Evolutionary conservation across 2,888 invertebrate species (phyloP), one percentile per base, ranked within the genome.

Genomic region (Pandemis heparana): DNA sequence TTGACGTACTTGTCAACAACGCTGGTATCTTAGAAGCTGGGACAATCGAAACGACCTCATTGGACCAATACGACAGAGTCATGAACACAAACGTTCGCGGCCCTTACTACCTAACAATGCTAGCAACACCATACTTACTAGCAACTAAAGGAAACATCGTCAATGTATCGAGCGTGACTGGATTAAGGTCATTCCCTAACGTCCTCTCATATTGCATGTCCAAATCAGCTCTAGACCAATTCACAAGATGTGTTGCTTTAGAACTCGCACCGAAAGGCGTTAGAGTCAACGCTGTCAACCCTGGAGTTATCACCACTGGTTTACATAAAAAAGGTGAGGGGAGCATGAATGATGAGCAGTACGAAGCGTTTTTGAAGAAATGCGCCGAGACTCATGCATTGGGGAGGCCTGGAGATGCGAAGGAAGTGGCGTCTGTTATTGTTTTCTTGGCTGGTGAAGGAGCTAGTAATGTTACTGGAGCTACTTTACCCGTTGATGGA

Each of bases 101-200:
- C 0, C 92, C 97, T 7, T 97, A 97, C 85, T 95, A 97, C 73
- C 87, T 99, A 77, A 98, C 98, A 0, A 97, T 96, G 95, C 86
- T 98, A 77, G 97, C 97, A 59, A 96, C 97, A 0, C 98, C 99
- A 1, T 96, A 98, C 89, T 94, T 99, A 9, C 94, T 97, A 5
- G 94, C 96, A 90, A 95, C 96, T 0, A 97, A 97, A 88, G 98
- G 98, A 23, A 97, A 95, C 80, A 96, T 99, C 80, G 98, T 99
- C 0, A 99, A 99, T 87, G 97, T 99, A 0, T 99, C 99, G 3
- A 98, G 98, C 87, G 98, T 99, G 0, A 97, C 97, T 81, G 99
- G 99, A 9, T 85, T 98, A 41, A 95, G 98, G 86, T 96, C 99
- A 76, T 99, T 99, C 84, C 96, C 98, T 0, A 97, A 97, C 69